A percentile compares a stretch with the other conserved stretches of the same genome.
Conservation (phyloP, 2,113 vertebrate species). For the Rhadina sibilatrix region DNA sequence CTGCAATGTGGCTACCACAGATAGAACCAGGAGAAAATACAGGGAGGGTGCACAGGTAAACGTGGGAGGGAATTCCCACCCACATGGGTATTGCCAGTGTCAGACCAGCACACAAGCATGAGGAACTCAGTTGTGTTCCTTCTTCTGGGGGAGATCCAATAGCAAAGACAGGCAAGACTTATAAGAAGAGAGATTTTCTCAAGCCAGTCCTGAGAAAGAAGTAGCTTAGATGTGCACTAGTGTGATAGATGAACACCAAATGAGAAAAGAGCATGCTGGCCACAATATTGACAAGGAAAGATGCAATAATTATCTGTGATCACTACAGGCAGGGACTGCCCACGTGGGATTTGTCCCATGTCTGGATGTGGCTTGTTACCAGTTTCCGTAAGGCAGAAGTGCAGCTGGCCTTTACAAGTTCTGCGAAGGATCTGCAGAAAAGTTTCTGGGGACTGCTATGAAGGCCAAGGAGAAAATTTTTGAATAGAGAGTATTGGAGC, state of each 20-base stretch:
- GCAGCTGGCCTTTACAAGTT: background rate
- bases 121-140: background rate
- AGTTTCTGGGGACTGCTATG: background rate
- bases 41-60: background rate
- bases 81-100: fast-evolving
- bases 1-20: background rate
- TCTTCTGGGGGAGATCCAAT: background rate
- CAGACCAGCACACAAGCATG: background rate
- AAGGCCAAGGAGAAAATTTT: background rate
- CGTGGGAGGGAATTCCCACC: background rate
- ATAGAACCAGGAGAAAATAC: background rate
- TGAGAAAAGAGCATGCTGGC: background rate
- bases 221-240: background rate
- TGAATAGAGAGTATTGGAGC: background rate
- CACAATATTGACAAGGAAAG: background rate
- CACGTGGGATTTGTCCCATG: background rate
- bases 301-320: background rate
- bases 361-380: background rate
- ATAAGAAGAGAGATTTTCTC: background rate
- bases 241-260: fast-evolving
- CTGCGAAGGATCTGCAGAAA: background rate
- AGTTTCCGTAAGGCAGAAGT: background rate
- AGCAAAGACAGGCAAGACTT: background rate
- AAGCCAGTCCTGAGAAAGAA: background rate
- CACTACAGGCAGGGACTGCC: background rate